Conservation (phyloP, 2,797 vertebrate species). For the Euphonia xanthogaster region DNA sequence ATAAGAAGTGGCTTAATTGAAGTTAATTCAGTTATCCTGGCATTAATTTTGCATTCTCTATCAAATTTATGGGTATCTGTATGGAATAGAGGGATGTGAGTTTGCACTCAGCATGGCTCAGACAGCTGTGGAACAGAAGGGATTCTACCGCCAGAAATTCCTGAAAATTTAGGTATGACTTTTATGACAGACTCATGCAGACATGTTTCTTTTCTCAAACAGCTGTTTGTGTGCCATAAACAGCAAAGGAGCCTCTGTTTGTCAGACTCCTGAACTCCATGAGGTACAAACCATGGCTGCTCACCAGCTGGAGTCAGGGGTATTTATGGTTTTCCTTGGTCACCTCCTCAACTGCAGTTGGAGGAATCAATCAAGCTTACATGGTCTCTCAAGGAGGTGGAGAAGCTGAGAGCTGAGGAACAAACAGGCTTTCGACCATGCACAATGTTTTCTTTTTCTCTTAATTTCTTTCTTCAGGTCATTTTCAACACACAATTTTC, state of each 20-base stretch:
- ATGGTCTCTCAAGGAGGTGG: not conserved
- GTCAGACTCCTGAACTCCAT: not conserved
- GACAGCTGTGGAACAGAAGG: not conserved
- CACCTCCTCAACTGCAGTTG: not conserved
- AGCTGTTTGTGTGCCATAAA: not conserved
- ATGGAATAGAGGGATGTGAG: not conserved
- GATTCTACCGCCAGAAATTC: not conserved
- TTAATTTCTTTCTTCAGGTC: not conserved
- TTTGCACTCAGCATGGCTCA: not conserved
- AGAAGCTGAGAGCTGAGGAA: not conserved
- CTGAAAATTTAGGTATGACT: not conserved
- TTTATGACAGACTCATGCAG: not conserved
- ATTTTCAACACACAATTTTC: not conserved
- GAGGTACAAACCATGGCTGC: not conserved
- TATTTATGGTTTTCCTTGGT: not conserved
- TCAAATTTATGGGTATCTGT: not conserved
- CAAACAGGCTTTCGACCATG: not conserved
- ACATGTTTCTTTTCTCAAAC: not conserved
- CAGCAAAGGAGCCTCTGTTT: conserved; percentile 26
- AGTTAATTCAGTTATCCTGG: not conserved
- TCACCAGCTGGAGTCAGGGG: not conserved
- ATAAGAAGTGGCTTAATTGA: not conserved
- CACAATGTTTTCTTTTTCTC: not conserved
- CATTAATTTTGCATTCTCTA: not conserved
- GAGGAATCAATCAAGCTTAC: not conserved